Conservation (phyloP, 2,888 invertebrate species). For the Hipparchia sbordonii region DNA sequence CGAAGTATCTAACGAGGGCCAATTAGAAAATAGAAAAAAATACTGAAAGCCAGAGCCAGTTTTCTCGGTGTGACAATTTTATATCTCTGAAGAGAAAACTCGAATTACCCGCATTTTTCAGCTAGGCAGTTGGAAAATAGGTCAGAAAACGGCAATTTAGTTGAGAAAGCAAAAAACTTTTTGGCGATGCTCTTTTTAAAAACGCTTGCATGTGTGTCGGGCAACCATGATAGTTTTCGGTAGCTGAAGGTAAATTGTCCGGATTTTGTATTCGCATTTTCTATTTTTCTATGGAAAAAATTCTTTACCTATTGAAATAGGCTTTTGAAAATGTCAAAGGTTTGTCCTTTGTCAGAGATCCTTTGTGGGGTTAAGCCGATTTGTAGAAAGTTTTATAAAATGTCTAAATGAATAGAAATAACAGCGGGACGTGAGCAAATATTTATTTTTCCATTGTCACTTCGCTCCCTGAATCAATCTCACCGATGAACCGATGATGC, state of each 20-base stretch:
- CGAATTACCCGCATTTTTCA: constrained; percentile 30
- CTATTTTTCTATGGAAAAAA: neutral
- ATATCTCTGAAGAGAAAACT: constrained; percentile 26
- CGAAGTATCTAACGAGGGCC: constrained; percentile 6
- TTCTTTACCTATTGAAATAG: neutral
- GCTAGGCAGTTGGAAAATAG: constrained; percentile 35
- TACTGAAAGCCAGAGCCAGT: constrained; percentile 7
- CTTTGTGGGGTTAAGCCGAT: constrained; percentile 8
- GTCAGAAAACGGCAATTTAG: constrained; percentile 33
- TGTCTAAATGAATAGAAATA: constrained; percentile 2
- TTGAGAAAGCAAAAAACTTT: constrained; percentile 36
- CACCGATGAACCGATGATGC: too few species aligned
- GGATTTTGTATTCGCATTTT: neutral
- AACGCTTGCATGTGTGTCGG: constrained; percentile 29
- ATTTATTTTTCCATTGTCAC: neutral
- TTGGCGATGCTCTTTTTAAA: constrained; percentile 34
- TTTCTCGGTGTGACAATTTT: constrained; percentile 30
- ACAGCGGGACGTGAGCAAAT: neutral
- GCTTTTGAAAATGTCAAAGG: neutral
- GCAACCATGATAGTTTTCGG: constrained; percentile 14
- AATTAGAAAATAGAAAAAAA: constrained; percentile 20
- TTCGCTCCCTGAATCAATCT: too few species aligned
- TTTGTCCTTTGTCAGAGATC: neutral
- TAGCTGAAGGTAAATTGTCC: neutral
- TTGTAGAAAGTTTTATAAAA: neutral